Base-by-base conservation (phyloP, 2,797 vertebrate genomes). In the Hippocampus kuda region DNA sequence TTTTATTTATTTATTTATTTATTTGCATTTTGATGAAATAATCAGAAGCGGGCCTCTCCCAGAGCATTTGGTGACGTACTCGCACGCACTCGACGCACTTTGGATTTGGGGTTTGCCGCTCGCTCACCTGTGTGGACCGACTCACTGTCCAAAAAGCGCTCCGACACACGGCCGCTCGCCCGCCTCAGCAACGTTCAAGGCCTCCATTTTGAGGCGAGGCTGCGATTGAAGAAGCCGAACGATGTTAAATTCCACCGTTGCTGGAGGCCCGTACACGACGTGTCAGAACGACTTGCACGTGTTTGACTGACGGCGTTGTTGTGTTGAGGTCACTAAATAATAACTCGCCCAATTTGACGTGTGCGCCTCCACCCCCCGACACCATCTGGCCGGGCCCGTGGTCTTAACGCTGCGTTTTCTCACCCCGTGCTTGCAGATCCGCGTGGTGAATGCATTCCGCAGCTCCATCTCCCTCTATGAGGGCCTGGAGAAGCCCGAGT, bases 371-470 rank as follows among this genome's bases (percentile, higher is more conserved):
- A 2, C 10, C 68, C 75, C 48, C 26, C n/a, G 7, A 27, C 83
- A 74, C 13, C 69, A 79, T 68, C 78, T 69, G 75, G 67, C 68
- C 77, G 69, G 57, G n/a, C 74, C 68, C 59, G 38, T 68, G 60
- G 62, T 77, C 70, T 81, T 72, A 22, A 71, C 73, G 75, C 69
- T 62, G 2, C 53, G 34, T 59, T 68, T 66, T 79, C 56, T 78
- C 65, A 61, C 71, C 53, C 68, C 62, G 64, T 65, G 73, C 76
- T 69, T 75, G 75, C 94, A 99, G 97, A 99, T 99, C 92, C 94
- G 97, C 92, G 97, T 99, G 94, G 97, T 99, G 95, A 99, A 99
- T 92, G 97, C 97, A 91, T 99, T 99, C 98, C 97, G 97, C 94
- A 99, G 95, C 93, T 95, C 95, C 91, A 91, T 99, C 87, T 98